Conservation (phyloP, 1,140 invertebrate genomes). For the Kradibia gibbosae region DNA sequence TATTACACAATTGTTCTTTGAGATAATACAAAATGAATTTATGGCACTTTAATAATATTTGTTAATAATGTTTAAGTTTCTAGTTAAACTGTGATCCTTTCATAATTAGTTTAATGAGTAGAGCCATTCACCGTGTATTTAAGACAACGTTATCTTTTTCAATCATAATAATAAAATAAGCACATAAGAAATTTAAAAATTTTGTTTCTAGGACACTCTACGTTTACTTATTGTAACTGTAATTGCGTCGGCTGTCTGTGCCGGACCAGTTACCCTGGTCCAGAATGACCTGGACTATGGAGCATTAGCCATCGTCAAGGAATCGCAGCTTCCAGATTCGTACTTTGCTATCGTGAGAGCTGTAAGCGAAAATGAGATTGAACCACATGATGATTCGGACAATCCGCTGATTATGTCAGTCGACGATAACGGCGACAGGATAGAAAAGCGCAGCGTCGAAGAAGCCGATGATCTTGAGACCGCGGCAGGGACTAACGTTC, state of each 20-base stretch:
- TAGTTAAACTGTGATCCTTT: too few relatives aligned
- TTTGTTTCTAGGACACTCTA: not conserved
- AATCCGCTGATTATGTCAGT: not conserved
- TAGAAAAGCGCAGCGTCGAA: conserved; percentile 55
- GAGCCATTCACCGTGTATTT: too few relatives aligned
- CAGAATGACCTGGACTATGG: not conserved
- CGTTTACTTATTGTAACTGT: not conserved
- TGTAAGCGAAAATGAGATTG: not conserved
- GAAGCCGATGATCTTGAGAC: conserved; percentile 62
- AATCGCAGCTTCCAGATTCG: not conserved
- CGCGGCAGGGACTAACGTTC: conserved; percentile 67
- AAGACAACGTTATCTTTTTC: too few relatives aligned
- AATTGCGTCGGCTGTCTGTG: not conserved
- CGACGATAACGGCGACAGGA: too few relatives aligned
- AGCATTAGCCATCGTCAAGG: not conserved
- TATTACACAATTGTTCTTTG: conserved; percentile 5
- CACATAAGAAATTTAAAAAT: not conserved
- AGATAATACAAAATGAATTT: too few relatives aligned
- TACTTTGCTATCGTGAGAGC: not conserved
- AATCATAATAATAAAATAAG: too few relatives aligned
- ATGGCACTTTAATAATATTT: too few relatives aligned
- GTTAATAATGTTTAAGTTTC: too few relatives aligned
- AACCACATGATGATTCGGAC: not conserved
- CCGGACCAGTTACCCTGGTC: not conserved
- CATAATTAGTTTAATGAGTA: too few relatives aligned